Conservation (phyloP, 2,113 vertebrate genomes). For the Aegotheles bennettii region DNA sequence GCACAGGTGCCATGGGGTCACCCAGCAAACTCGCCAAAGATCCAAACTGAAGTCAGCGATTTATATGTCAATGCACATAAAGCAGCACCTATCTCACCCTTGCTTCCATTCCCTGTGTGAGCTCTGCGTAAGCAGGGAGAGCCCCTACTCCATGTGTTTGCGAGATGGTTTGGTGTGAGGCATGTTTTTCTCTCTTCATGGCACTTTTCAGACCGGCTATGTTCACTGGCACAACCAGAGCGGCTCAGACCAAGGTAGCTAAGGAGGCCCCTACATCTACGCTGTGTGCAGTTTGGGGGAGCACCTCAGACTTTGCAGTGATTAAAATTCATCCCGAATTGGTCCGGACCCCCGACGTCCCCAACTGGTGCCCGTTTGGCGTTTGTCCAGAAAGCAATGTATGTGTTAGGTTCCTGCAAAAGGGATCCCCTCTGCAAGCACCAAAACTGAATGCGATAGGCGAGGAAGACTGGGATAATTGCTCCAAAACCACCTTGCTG, state of each 20-base stretch:
- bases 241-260: neutral
- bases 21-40: neutral
- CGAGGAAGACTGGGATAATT: neutral
- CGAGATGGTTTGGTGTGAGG: neutral
- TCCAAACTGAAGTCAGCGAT: neutral
- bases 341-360: neutral
- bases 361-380: neutral
- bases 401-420: neutral
- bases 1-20: neutral
- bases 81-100: neutral
- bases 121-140: neutral
- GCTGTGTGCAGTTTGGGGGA: neutral
- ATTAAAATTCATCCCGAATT: neutral
- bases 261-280: neutral
- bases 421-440: neutral
- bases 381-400: neutral
- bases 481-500: neutral
- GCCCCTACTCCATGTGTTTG: neutral
- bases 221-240: neutral
- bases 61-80: neutral
- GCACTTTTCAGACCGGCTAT: neutral
- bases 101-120: accelerated
- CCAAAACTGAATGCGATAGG: neutral
- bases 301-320: neutral
- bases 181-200: neutral